Evolutionary conservation across 1,140 invertebrate genomes (phyloP).

Genomic region (Schlechtendalia chinensis): DNA sequence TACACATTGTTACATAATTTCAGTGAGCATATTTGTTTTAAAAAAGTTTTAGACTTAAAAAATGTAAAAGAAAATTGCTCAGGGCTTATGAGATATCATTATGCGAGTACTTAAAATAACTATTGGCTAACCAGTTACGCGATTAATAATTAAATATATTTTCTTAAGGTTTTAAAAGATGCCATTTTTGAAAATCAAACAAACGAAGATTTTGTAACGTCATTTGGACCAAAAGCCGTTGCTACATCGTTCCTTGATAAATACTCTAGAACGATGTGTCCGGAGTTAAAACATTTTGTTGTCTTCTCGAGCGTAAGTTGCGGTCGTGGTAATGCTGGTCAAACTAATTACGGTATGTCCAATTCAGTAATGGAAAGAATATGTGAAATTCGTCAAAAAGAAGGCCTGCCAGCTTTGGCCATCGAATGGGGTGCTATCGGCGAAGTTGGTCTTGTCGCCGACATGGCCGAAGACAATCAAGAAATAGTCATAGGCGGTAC

Average conservation of each 20-base stretch:
- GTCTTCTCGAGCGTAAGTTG: constrained; percentile 87
- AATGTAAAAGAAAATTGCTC: too few relatives aligned
- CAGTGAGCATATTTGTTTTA: too few relatives aligned
- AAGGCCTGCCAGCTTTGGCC: constrained; percentile 66
- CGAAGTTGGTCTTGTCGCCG: constrained; percentile 72
- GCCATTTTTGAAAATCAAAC: constrained; percentile 66
- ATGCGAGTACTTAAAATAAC: too few relatives aligned
- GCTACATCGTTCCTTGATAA: constrained; percentile 65
- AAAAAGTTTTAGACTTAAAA: too few relatives aligned
- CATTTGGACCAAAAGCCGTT: constrained; percentile 63
- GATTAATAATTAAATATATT: not conserved
- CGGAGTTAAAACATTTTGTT: constrained; percentile 64
- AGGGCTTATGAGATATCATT: too few relatives aligned
- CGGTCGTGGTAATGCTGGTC: constrained; percentile 83
- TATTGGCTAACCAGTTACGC: too few relatives aligned
- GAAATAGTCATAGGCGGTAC: constrained; percentile 75
- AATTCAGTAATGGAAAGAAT: constrained; percentile 74
- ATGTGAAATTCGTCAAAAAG: constrained; percentile 62
- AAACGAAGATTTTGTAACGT: constrained; percentile 60
- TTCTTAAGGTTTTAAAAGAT: constrained; percentile 64
- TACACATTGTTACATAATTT: too few relatives aligned
- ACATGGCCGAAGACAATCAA: constrained; percentile 76
- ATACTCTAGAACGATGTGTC: constrained; percentile 62
- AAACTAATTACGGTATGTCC: constrained; percentile 81
- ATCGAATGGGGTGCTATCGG: constrained; percentile 73